Evolutionary conservation across 1,140 invertebrate species (phyloP), one percentile per base, ranked within the genome.

Genomic region (Linepithema humile): DNA sequence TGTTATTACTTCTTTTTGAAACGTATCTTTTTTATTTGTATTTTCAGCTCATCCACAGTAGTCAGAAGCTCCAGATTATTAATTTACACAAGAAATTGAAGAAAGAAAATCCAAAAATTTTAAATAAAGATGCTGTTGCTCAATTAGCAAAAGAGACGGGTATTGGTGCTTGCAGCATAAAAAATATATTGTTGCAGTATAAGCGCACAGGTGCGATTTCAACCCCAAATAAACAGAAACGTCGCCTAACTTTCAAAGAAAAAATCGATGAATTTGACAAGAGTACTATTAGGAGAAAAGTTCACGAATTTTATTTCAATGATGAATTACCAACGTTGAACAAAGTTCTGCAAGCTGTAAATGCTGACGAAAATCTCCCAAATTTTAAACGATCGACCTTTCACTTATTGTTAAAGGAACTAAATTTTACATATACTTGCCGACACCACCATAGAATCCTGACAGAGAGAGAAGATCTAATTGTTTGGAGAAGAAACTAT

Each of bases 311-410:
- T 67, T 67, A 67, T 29, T 17, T 45, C 1, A 48, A 45, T 17
- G 29, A 45, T 29, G 23, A 67, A n/a, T 65, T 40, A n/a, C 40
- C 64, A 26, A 67, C 64, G 9, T 67, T 67, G 3, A 17, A 3
- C 12, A 45, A 45, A 10, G 15, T 67, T 45, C 17, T 67, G 15
- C 12, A 45, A 45, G 40, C 15, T 1, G 40, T 67, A 45, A 67
- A 67, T 1, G 12, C 20, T 17, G 64, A 67, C 23, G 15, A 53
- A 53, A 53, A 53, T 53, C 43, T 53, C 12, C 48, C 48, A 53
- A 20, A 53, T 53, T 53, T 53, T 67, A 67, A 67, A 67, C 64
- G 40, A n/a, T 4, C 64, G 1, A 67, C 15, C 2, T 67, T 67
- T 45, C 4, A 45, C 6, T 17, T 1, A 26, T 4, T 67, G 6